Evolutionary conservation across 2,888 invertebrate species (phyloP).

Genomic region (Thecophora atra): DNA sequence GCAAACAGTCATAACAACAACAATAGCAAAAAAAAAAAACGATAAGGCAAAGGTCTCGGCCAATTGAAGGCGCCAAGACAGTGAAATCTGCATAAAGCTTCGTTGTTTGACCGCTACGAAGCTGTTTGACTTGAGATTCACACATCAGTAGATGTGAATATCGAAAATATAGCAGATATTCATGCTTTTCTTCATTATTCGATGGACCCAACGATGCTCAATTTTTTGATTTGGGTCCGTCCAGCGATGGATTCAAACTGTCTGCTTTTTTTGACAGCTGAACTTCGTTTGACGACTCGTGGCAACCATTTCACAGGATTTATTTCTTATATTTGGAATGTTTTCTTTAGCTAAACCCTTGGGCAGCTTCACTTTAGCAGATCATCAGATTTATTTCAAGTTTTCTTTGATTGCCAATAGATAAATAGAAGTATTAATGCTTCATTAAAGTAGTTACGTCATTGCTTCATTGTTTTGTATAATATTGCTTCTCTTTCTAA

Average conservation of each 20-base stretch:
- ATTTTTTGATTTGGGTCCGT: not conserved
- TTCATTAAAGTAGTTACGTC: too few species aligned
- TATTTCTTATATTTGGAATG: not conserved
- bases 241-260: not conserved
- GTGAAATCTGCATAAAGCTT: constrained; percentile 23
- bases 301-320: constrained; percentile 8
- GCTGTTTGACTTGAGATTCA: not conserved
- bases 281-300: not conserved
- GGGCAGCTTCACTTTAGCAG: too few species aligned
- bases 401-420: too few species aligned
- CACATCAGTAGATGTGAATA: too few species aligned
- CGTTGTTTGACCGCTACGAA: constrained; percentile 8
- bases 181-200: constrained; percentile 3
- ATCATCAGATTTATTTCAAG: too few species aligned
- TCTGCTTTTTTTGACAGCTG: constrained; percentile 29
- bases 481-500: not conserved
- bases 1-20: not conserved
- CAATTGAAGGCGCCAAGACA: constrained; percentile 31
- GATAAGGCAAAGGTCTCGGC: constrained; percentile 35
- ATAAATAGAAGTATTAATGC: too few species aligned
- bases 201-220: not conserved
- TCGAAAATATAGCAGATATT: too few species aligned
- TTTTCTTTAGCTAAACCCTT: too few species aligned
- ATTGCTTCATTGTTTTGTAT: too few species aligned
- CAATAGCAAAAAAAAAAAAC: constrained; percentile 25